Conservation (phyloP, 2,797 vertebrate species). For the Ammospiza maritima region DNA sequence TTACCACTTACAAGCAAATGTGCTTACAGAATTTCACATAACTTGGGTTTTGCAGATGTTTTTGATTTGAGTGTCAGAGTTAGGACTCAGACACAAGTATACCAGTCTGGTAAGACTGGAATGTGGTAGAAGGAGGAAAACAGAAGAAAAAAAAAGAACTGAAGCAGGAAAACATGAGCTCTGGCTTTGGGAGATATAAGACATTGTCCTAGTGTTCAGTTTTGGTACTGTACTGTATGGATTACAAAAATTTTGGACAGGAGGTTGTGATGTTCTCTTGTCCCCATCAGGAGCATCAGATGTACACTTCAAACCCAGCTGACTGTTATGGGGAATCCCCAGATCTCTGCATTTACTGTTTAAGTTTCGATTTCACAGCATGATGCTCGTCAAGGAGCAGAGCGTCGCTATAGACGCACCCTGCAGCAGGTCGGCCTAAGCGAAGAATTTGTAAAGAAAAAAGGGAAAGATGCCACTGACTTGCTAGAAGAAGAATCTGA, state of each 20-base stretch:
- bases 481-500: slow-evolving; percentile 56
- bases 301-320: not conserved
- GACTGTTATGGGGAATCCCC: not conserved
- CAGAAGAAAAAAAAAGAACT: not conserved
- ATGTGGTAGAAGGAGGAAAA: not conserved
- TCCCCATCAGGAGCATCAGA: not conserved
- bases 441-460: slow-evolving; percentile 87
- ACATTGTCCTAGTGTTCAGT: not conserved
- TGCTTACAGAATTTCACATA: not conserved
- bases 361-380: slow-evolving; percentile 67
- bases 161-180: not conserved
- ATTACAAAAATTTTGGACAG: not conserved
- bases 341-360: not conserved
- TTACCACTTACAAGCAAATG: not conserved
- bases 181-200: not conserved
- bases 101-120: not conserved
- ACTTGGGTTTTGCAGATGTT: not conserved
- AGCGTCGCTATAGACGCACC: slow-evolving; percentile 82
- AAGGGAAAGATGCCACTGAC: slow-evolving; percentile 71
- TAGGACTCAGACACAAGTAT: not conserved
- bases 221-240: not conserved
- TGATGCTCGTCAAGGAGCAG: slow-evolving; percentile 83
- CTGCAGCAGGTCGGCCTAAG: slow-evolving; percentile 85
- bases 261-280: not conserved
- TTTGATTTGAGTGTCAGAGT: not conserved